A percentile compares a stretch with the other conserved stretches of the same genome.
Conservation (phyloP, 2,888 invertebrate species). For the Anthophora plumipes region DNA sequence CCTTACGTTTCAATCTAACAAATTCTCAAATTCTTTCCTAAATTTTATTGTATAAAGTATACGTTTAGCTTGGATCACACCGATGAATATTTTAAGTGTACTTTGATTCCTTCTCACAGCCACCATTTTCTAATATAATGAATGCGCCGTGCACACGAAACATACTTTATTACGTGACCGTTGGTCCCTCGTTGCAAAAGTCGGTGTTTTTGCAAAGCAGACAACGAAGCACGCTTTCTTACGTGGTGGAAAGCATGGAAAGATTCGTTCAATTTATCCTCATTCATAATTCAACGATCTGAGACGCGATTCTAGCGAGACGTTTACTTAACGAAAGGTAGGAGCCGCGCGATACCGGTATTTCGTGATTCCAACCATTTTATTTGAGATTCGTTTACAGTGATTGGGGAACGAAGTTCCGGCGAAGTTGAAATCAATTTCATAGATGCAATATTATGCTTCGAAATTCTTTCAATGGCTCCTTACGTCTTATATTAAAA, state of each 20-base stretch:
- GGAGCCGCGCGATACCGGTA: constrained; percentile 2
- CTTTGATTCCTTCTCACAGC: no score
- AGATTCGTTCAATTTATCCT: constrained; percentile 43
- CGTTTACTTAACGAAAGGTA: constrained; percentile 37
- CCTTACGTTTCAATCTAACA: no score
- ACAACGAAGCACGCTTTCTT: constrained; percentile 16
- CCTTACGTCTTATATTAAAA: neutral
- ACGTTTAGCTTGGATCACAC: neutral
- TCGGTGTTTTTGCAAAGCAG: constrained; percentile 18
- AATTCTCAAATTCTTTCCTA: no score
- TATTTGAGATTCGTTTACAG: constrained; percentile 22
- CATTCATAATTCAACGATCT: constrained; percentile 44
- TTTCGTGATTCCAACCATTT: constrained; percentile 16
- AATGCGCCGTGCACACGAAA: neutral
- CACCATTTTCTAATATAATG: neutral
- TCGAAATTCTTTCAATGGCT: neutral
- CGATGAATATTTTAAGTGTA: neutral
- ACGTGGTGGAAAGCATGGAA: constrained; percentile 24
- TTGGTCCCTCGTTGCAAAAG: neutral
- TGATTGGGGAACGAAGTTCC: constrained; percentile 21
- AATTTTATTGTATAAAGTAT: no score
- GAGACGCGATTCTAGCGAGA: constrained; percentile 33
- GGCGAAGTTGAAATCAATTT: constrained; percentile 3
- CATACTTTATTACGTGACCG: constrained; percentile 24
- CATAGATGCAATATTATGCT: neutral